Conservation (phyloP, 1,140 invertebrate genomes). For the Bombus confusus region DNA sequence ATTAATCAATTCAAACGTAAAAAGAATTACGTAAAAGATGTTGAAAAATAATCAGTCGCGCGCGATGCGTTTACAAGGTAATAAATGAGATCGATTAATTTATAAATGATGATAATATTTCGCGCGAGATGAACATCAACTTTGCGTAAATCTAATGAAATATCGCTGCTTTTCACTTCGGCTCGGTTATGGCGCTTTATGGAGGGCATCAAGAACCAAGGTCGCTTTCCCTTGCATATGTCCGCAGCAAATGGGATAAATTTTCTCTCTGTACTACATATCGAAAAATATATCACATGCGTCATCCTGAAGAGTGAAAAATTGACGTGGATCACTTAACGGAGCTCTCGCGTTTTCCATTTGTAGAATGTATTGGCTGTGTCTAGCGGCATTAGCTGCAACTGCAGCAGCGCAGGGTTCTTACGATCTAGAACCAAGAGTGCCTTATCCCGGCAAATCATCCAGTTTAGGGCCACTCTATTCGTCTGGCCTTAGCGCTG, state of each 20-base stretch:
- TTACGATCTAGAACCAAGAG: constrained; percentile 77
- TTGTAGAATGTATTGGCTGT: constrained; percentile 76
- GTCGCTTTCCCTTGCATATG: constrained; percentile 44
- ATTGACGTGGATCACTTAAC: background rate
- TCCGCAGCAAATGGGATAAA: background rate
- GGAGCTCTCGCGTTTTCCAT: constrained; percentile 8
- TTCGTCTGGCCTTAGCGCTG: constrained; percentile 67
- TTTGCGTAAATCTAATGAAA: background rate
- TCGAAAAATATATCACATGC: background rate
- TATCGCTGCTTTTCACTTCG: constrained; percentile 25
- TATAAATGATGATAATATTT: background rate
- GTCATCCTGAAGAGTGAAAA: background rate
- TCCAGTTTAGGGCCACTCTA: constrained; percentile 76
- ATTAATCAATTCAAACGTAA: background rate
- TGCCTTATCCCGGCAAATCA: constrained; percentile 75
- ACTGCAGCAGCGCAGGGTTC: constrained; percentile 72
- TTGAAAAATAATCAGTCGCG: background rate
- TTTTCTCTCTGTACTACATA: background rate
- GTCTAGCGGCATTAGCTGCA: constrained; percentile 73
- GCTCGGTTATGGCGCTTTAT: background rate
- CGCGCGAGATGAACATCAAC: background rate
- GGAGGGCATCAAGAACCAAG: constrained; percentile 26
- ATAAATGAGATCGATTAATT: background rate
- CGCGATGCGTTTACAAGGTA: background rate
- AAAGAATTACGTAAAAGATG: background rate